These are phyloP conservation scores for Ibycter americanus DNA, from an alignment of 2,797 vertebrate genomes.

Conservation along the genomic window DNA sequence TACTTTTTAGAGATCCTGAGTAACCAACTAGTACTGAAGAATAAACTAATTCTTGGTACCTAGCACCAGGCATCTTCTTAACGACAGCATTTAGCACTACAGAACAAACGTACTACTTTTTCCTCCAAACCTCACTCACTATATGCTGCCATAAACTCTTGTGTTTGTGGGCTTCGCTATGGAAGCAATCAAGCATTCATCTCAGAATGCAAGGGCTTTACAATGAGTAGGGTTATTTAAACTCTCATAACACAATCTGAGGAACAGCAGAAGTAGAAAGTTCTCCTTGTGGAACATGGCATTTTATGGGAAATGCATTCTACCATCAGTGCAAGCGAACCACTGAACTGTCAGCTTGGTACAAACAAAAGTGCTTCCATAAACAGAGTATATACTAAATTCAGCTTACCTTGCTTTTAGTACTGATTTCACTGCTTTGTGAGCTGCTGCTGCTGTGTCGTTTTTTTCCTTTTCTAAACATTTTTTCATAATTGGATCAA, in stretches of 20 bases:
- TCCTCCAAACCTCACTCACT: neutral
- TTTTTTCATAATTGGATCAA: constrained; percentile 80
- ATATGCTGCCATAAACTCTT: neutral
- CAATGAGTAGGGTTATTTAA: neutral
- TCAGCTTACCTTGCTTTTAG: constrained; percentile 92
- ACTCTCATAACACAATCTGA: neutral
- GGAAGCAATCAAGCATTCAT: neutral
- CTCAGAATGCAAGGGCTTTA: neutral
- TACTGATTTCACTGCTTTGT: constrained; percentile 98
- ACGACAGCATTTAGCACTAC: neutral
- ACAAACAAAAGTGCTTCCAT: rapidly evolving
- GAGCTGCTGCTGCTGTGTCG: constrained; percentile 99
- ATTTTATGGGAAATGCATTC: neutral
- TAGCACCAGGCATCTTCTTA: neutral
- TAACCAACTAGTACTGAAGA: neutral
- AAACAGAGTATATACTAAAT: too few relatives aligned
- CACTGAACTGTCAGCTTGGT: neutral
- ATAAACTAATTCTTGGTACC: neutral
- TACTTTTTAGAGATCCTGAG: neutral
- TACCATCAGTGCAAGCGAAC: neutral
- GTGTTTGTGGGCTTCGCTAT: neutral
- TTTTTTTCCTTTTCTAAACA: constrained; percentile 98
- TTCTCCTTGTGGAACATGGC: neutral
- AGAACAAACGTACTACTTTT: neutral
- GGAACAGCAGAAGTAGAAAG: neutral